Conservation (phyloP, 2,888 invertebrate species). For the Kryphioiulus occultus region DNA sequence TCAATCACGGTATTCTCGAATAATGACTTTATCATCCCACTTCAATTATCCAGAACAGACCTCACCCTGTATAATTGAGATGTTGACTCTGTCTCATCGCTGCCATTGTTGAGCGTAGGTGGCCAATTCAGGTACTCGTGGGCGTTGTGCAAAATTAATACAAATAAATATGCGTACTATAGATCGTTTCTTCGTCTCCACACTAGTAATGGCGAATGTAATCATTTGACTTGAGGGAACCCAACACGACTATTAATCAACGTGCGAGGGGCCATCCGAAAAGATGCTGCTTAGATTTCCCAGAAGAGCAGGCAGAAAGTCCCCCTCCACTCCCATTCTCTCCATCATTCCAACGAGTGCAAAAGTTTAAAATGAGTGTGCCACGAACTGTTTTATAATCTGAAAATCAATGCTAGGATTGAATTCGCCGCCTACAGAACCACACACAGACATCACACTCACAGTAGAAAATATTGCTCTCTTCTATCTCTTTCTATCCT, state of each 20-base stretch:
- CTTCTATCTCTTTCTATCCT: not conserved
- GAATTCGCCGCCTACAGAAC: not conserved
- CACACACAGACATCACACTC: not conserved
- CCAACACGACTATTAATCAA: not conserved
- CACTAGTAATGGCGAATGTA: not conserved
- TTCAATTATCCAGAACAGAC: not conserved
- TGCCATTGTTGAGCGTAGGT: not conserved
- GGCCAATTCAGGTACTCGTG: not conserved
- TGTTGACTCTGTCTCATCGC: not conserved
- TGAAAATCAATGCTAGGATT: conserved; percentile 5
- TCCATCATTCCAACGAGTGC: not conserved
- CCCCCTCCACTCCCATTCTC: not conserved
- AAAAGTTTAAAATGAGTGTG: not conserved
- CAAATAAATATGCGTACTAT: not conserved
- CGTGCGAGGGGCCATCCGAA: not conserved
- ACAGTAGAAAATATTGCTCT: not conserved
- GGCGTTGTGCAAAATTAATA: conserved; percentile 5
- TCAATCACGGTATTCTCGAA: no score
- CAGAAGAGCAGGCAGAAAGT: no score
- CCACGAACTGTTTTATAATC: not conserved
- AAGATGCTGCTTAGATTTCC: not conserved
- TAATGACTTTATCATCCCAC: not conserved
- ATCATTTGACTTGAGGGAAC: not conserved
- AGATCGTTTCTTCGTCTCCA: not conserved
- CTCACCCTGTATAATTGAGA: not conserved